Conservation (phyloP, 2,113 vertebrate genomes). For the Laticauda laticaudata region DNA sequence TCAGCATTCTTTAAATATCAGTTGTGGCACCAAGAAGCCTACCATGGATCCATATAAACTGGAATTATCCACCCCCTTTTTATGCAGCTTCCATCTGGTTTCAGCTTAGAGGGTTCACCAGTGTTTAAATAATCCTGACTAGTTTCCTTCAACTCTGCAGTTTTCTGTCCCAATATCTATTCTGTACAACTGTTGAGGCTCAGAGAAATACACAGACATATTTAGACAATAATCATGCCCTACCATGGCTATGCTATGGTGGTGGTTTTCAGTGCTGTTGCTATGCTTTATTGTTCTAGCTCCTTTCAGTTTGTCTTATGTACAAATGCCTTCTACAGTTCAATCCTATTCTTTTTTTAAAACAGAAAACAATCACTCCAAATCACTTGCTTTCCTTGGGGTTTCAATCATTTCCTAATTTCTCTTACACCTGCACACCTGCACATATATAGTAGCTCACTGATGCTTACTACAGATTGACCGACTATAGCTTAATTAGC, state of each 20-base stretch:
- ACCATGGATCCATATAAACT: neutral
- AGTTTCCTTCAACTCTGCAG: neutral
- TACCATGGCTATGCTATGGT: neutral
- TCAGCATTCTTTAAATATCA: neutral
- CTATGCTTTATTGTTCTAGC: neutral
- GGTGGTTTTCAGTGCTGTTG: neutral
- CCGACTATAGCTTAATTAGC: neutral
- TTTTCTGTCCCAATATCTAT: neutral
- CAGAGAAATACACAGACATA: neutral
- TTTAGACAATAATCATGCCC: neutral
- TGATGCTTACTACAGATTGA: neutral
- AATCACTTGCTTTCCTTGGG: neutral
- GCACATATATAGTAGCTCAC: neutral
- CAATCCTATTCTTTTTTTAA: neutral
- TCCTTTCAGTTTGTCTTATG: neutral
- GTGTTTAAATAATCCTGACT: neutral
- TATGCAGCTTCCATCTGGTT: neutral
- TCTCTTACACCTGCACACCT: neutral
- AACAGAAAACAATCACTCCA: neutral
- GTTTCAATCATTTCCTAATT: neutral
- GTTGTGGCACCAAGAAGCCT: neutral
- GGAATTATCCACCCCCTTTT: neutral
- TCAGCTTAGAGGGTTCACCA: neutral
- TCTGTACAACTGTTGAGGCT: neutral
- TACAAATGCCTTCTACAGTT: neutral